Conservation (phyloP, 2,113 vertebrate species). For the Antigone vipio region DNA sequence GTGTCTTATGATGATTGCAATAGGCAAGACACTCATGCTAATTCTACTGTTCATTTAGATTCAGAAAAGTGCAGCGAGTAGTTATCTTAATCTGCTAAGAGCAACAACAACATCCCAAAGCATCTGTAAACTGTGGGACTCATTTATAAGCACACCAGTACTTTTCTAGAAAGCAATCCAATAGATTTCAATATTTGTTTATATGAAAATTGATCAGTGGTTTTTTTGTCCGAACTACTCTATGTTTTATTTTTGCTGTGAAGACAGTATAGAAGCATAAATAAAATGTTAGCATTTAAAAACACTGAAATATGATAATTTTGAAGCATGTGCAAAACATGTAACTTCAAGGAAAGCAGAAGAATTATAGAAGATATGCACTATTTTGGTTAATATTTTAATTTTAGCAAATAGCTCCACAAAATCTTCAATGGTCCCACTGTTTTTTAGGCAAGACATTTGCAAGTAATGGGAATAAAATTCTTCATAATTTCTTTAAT, state of each 20-base stretch:
- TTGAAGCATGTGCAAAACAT: neutral
- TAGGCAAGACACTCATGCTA: neutral
- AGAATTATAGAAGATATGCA: neutral
- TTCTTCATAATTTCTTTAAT: neutral
- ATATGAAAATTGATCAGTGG: neutral
- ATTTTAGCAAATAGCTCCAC: neutral
- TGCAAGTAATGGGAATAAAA: neutral
- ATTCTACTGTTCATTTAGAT: neutral
- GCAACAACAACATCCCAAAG: neutral
- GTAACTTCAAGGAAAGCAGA: neutral
- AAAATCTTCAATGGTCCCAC: neutral
- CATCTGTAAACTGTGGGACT: neutral
- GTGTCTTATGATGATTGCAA: no score
- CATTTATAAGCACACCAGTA: neutral
- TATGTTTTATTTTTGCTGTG: neutral
- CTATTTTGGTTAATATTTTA: neutral
- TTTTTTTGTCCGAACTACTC: neutral
- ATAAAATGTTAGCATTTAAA: neutral
- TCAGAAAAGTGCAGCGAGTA: neutral
- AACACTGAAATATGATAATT: neutral
- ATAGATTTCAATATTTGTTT: neutral
- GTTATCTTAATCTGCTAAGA: neutral
- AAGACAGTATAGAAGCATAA: neutral
- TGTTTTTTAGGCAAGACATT: neutral
- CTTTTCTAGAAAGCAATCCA: neutral